A percentile compares a stretch with the other conserved stretches of the same genome.
phyloP scores from a whole-genome alignment of 2,888 invertebrate species.

The Limnephilus marmoratus region DNA sequence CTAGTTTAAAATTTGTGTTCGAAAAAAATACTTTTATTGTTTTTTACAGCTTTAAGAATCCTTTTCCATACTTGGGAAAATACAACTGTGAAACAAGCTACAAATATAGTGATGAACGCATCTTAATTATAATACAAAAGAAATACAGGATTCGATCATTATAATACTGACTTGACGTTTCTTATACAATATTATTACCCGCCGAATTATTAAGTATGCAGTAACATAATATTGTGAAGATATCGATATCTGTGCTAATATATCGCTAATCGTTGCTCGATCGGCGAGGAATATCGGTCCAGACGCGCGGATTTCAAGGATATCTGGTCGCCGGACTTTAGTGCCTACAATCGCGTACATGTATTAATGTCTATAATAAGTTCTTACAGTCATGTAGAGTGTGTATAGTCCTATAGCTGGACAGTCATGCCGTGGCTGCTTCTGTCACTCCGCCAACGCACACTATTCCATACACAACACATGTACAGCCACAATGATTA shows the following conservation, averaged over 20 bases:
- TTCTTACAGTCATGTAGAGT: too few relatives aligned
- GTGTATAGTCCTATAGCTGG: not conserved
- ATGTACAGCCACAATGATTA: not conserved
- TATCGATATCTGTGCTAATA: conserved; percentile 34
- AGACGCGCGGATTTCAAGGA: conserved; percentile 30
- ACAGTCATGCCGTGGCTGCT: conserved; percentile 4
- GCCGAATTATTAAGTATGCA: not conserved
- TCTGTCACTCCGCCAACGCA: not conserved
- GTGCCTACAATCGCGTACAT: not conserved
- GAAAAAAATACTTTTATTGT: not conserved
- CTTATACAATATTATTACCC: not conserved
- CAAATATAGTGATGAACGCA: not conserved
- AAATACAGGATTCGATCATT: not conserved
- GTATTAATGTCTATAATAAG: too few relatives aligned
- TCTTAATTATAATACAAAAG: not conserved
- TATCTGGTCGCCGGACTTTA: conserved; percentile 21
- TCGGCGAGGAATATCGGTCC: conserved; percentile 23
- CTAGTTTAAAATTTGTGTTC: too few relatives aligned
- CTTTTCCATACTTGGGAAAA: not conserved
- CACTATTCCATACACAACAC: not conserved
- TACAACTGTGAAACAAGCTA: not conserved
- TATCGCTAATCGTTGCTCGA: not conserved
- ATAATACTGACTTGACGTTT: not conserved
- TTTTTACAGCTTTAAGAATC: not conserved
- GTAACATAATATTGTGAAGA: not conserved